phyloP scores from a whole-genome alignment of 2,888 invertebrate genomes.

The Trachelus tabidus region DNA sequence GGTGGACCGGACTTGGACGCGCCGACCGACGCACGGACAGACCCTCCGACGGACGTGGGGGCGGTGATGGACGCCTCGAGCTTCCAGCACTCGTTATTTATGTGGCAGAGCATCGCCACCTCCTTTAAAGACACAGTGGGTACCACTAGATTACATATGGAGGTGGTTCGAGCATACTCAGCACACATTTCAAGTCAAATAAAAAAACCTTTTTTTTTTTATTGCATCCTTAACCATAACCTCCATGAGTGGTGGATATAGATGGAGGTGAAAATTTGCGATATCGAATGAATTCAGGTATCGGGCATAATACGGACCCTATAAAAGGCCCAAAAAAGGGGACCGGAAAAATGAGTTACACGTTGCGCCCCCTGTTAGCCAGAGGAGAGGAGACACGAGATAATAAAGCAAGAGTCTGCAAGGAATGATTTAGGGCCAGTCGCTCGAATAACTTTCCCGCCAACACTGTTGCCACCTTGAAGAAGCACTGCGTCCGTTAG shows the following conservation, averaged over 20 bases:
- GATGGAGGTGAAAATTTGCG: slow-evolving; percentile 18
- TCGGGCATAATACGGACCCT: neutral
- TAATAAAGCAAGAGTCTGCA: slow-evolving; percentile 57
- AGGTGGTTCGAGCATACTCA: neutral
- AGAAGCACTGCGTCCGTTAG: slow-evolving; percentile 32
- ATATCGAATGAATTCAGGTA: neutral
- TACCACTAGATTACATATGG: neutral
- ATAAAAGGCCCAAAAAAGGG: slow-evolving; percentile 8
- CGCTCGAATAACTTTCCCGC: slow-evolving; percentile 60
- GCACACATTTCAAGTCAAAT: neutral
- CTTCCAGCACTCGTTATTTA: slow-evolving; percentile 54
- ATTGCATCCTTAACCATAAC: neutral
- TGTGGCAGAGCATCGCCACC: slow-evolving; percentile 46
- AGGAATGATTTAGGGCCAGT: slow-evolving; percentile 59
- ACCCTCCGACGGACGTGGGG: slow-evolving; percentile 43
- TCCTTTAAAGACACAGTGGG: slow-evolving; percentile 20
- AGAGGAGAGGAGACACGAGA: slow-evolving; percentile 38
- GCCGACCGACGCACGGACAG: slow-evolving; percentile 12
- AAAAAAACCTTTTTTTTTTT: neutral
- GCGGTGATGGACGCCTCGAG: slow-evolving; percentile 58
- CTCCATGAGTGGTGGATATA: slow-evolving; percentile 8
- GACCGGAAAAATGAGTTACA: slow-evolving; percentile 12
- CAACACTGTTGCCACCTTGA: slow-evolving; percentile 60
- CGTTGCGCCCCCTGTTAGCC: slow-evolving; percentile 10
- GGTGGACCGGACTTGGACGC: slow-evolving; percentile 19